Evolutionary conservation across 2,113 vertebrate genomes (phyloP).

Genomic region (Bostrychus sinensis): DNA sequence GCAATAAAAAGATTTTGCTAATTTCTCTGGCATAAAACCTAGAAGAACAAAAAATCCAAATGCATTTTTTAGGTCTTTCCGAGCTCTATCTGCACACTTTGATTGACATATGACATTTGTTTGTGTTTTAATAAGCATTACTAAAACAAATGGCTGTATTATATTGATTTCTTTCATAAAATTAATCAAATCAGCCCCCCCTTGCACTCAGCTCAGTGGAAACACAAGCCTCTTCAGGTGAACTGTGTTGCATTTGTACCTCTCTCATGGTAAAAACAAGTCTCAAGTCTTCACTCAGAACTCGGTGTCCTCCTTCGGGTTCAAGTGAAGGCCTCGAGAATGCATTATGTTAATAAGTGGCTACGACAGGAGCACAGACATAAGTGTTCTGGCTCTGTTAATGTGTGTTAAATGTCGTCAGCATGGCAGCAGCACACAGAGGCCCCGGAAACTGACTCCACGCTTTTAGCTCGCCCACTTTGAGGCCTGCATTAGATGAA

Average conservation of each 20-base stretch:
- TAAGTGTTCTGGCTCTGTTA: constrained; percentile 3
- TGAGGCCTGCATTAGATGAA: neutral
- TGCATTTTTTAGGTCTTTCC: too few relatives aligned
- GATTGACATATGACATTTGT: too few relatives aligned
- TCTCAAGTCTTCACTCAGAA: neutral
- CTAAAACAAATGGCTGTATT: too few relatives aligned
- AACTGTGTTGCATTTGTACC: neutral
- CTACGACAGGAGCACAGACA: neutral
- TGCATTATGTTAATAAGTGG: neutral
- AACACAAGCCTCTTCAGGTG: neutral
- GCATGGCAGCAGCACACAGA: constrained; percentile 19
- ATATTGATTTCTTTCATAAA: too few relatives aligned
- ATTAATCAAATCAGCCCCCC: too few relatives aligned
- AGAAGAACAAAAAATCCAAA: too few relatives aligned
- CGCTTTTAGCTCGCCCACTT: constrained; percentile 33
- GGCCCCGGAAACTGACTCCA: constrained; percentile 40
- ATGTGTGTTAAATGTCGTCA: constrained; percentile 2
- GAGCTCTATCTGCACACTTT: too few relatives aligned
- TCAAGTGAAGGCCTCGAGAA: neutral
- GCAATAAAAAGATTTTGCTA: too few relatives aligned
- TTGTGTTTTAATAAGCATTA: too few relatives aligned
- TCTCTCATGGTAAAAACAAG: neutral
- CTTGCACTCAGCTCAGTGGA: too few relatives aligned
- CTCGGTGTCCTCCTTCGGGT: neutral
- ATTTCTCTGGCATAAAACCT: too few relatives aligned